These are phyloP conservation scores for Lamprotornis superbus DNA, from an alignment of 2,113 vertebrate species.

Conservation along the genomic window DNA sequence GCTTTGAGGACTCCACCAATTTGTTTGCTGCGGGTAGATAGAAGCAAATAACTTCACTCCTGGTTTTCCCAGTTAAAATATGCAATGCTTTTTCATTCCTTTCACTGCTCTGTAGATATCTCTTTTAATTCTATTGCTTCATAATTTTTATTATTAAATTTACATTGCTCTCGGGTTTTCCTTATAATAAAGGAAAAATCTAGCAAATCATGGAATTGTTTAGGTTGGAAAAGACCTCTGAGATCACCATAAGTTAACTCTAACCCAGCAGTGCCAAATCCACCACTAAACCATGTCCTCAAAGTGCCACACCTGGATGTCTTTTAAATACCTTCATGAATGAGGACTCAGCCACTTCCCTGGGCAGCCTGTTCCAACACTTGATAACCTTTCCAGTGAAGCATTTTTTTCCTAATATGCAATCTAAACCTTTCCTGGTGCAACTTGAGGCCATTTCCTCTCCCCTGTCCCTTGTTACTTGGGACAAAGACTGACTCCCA, in stretches of 20 bases:
- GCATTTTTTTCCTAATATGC: neutral
- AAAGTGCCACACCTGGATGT: fast-evolving
- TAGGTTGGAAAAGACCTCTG: neutral
- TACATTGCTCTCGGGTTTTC: neutral
- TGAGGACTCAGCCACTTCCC: neutral
- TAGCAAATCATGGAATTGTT: neutral
- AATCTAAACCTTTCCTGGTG: neutral
- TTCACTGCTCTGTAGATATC: neutral
- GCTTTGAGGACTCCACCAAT: neutral
- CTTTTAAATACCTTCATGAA: neutral
- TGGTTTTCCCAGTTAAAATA: neutral
- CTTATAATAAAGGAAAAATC: neutral
- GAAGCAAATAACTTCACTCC: neutral
- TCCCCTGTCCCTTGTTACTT: neutral
- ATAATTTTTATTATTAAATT: neutral
- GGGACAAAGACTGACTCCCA: fast-evolving
- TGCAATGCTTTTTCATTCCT: neutral
- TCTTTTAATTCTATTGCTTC: neutral
- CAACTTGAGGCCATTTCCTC: neutral
- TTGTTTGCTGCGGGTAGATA: neutral
- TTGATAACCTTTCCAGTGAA: neutral
- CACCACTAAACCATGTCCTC: neutral
- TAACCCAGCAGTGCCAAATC: neutral
- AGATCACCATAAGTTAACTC: fast-evolving
- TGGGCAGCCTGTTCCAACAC: neutral